Conservation (phyloP, 2,797 vertebrate species). For the Spizella passerina region DNA sequence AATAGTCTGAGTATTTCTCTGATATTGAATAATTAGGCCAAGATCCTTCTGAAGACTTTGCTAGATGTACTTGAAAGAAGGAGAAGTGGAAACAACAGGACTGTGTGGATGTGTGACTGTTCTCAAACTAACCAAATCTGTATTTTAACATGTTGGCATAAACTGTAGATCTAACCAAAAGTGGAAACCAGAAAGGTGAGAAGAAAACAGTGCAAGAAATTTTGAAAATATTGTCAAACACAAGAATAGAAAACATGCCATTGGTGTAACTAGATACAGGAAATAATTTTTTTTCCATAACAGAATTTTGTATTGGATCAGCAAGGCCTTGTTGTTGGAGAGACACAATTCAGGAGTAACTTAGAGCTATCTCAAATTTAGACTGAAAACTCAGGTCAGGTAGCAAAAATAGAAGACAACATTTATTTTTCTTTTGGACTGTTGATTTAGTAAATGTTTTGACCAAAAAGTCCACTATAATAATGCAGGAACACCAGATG, state of each 20-base stretch:
- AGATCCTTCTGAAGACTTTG: background rate
- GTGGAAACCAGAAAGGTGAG: background rate
- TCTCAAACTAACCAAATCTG: background rate
- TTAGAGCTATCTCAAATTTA: background rate
- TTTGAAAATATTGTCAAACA: background rate
- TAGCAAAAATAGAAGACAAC: background rate
- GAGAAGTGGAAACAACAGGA: background rate
- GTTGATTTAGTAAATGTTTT: background rate
- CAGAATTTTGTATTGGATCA: background rate
- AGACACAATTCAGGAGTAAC: background rate
- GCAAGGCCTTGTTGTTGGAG: background rate
- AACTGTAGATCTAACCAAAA: background rate
- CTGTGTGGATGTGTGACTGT: accelerated
- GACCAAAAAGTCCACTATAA: background rate
- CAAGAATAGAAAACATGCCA: background rate
- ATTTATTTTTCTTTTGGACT: background rate
- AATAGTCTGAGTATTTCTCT: background rate
- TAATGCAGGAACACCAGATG: background rate
- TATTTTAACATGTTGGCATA: background rate
- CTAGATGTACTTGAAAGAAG: background rate
- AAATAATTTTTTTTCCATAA: background rate
- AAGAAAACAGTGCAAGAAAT: background rate
- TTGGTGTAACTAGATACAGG: background rate
- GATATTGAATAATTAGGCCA: background rate
- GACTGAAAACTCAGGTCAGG: background rate